Percentiles rank a stretch among this genome's conserved stretches.
These are phyloP conservation scores for Lagopus leucura DNA, from an alignment of 2,113 vertebrate species.

Conservation along the genomic window DNA sequence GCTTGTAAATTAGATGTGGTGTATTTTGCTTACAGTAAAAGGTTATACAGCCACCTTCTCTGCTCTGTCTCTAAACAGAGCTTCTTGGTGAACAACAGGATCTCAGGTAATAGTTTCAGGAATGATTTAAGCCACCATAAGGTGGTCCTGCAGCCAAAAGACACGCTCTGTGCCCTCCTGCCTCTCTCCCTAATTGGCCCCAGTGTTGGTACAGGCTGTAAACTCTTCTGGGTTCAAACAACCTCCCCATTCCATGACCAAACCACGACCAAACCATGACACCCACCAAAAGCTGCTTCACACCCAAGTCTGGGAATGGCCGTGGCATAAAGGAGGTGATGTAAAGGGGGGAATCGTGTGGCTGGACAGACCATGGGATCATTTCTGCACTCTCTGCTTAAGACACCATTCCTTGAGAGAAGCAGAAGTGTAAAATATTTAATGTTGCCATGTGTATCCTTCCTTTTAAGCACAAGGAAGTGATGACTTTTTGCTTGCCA, in stretches of 20 bases:
- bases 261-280: too few relatives aligned
- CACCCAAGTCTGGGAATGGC: not conserved
- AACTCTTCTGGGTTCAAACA: not conserved
- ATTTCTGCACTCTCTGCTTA: not conserved
- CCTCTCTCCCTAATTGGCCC: not conserved
- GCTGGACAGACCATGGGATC: not conserved
- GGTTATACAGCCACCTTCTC: not conserved
- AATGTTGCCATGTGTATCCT: not conserved
- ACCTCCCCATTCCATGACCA: not conserved
- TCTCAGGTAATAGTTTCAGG: conserved; percentile 1
- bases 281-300: not conserved
- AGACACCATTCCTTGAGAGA: conserved; percentile 1
- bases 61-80: not conserved
- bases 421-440: not conserved
- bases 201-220: not conserved
- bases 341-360: not conserved
- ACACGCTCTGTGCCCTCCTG: not conserved
- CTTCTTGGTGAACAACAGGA: not conserved
- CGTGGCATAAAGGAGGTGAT: not conserved
- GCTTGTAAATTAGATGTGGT: not conserved
- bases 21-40: not conserved
- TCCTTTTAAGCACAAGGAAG: not conserved
- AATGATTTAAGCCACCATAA: not conserved
- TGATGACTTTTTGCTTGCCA: not conserved
- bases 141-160: not conserved